These are phyloP conservation scores for Trichopoda pennipes DNA, from an alignment of 2,888 invertebrate genomes.

Conservation along the genomic window DNA sequence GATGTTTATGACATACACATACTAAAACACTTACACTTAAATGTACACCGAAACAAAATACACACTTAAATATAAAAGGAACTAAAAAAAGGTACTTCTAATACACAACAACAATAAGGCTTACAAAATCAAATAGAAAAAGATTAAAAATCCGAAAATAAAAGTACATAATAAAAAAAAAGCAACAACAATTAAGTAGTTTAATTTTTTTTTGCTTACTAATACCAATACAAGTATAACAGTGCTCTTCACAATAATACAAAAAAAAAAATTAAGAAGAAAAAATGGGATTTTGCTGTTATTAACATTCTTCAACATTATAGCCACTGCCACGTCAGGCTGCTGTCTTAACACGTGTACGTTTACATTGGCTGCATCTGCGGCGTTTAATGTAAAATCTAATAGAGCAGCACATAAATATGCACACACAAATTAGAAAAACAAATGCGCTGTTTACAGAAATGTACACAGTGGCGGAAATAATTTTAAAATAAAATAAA, in stretches of 20 bases:
- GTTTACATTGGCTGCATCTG: background rate
- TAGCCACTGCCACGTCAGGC: background rate
- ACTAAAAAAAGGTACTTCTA: slow-evolving; percentile 4
- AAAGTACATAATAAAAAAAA: slow-evolving; percentile 5
- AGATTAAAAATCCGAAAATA: background rate
- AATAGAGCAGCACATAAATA: slow-evolving; percentile 11
- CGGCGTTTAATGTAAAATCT: slow-evolving; percentile 15
- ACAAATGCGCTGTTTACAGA: background rate
- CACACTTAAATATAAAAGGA: background rate
- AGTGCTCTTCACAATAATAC: slow-evolving; percentile 26
- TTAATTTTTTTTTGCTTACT: slow-evolving; percentile 40
- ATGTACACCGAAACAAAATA: slow-evolving; percentile 13
- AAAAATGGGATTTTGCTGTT: background rate
- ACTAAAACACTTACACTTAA: background rate
- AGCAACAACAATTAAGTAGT: slow-evolving; percentile 31
- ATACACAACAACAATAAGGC: slow-evolving; percentile 21
- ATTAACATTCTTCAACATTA: background rate
- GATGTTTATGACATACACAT: slow-evolving; percentile 44
- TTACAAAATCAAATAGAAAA: slow-evolving; percentile 17
- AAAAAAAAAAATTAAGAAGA: background rate
- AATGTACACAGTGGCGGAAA: slow-evolving; percentile 10
- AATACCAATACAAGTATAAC: slow-evolving; percentile 2
- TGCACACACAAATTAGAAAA: background rate
- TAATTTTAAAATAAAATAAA: background rate
- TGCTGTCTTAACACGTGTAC: slow-evolving; percentile 3